Base-by-base conservation (phyloP, 2,797 vertebrate species). In the Florisuga fusca region DNA sequence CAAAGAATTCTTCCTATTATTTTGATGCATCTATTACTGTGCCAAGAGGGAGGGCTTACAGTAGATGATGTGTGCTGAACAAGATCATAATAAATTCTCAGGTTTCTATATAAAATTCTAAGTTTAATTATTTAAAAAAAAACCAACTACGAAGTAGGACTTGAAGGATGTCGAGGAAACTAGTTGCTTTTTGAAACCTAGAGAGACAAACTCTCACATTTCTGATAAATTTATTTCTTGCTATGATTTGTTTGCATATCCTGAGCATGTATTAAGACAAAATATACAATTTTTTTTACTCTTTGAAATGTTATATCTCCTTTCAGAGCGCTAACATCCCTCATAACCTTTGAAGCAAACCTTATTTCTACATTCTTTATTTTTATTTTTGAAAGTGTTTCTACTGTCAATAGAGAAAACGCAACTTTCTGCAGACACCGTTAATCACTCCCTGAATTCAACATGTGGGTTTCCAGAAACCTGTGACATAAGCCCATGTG, bases 271-370 rank as follows among this genome's bases (percentile, higher is more conserved):
- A 74, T 22, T 53, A 76, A 34, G 19, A 77, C 7, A 4, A 33
- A 63, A 67, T 19, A 46, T 13, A 1, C 0, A 0, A 3, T 18
- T 8, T 16, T 31, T 64, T 63, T 87, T 29, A 11, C 12, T 25
- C 59, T 82, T 72, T 29, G 8, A 86, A 87, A 57, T 50, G 8
- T 26, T 67, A 21, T 27, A 67, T 7, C 25, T 23, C 21, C 23
- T 74, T 90, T 84, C 20, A 64, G 31, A 54, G 14, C 53, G 6
- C 7, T 54, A 34, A 38, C 4, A 36, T 23, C 3, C 6, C 75
- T 84, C 31, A 41, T 38, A 22, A 68, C 20, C 15, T 57, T 69
- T 36, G 27, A 78, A 89, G 3, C 15, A 6, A 63, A 13, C 2
- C 2, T 33, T 46, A 51, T 67, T 77, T 77, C n/a, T 48, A 38